These are phyloP conservation scores for human DNA, from an alignment of 2,113 vertebrate species.

Conservation along the genomic window GRCh38 chr7:78798501-78799000, in stretches of 20 bases:
- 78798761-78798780: neutral
- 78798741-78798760: neutral
- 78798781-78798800: neutral
- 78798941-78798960: neutral
- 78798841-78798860: neutral
- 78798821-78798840: neutral
- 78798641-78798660: neutral
- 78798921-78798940: neutral
- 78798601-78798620: neutral
- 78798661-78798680: neutral
- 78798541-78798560: neutral
- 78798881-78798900: neutral
- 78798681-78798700: neutral
- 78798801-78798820: neutral
- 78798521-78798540: neutral
- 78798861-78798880: neutral
- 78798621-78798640: neutral
- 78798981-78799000: neutral
- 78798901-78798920: neutral
- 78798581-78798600: neutral
- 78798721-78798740: neutral
- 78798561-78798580: neutral
- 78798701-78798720: neutral
- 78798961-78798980: neutral
- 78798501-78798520: neutral